Evolutionary conservation across 1,140 invertebrate species (phyloP).

Genomic region (Drosophila paulistorum): DNA sequence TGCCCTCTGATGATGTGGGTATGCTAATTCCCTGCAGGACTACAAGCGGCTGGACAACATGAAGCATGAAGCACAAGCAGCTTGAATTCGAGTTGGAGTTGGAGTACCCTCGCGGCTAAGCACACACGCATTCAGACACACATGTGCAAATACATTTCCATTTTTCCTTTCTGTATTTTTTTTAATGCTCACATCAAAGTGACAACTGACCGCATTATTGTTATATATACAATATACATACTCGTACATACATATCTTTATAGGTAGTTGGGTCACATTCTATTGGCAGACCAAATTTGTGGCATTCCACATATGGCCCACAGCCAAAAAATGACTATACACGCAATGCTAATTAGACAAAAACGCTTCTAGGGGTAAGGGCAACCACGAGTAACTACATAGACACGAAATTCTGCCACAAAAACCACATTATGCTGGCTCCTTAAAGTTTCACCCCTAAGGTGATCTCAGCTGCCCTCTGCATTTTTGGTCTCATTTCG

Average conservation of each 20-base stretch:
- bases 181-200: slow-evolving; percentile 54
- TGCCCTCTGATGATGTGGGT: slow-evolving; percentile 16
- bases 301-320: slow-evolving; percentile 49
- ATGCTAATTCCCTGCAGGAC: slow-evolving; percentile 76
- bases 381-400: slow-evolving; percentile 4
- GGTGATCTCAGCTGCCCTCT: slow-evolving; percentile 21
- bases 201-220: slow-evolving; percentile 72
- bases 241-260: slow-evolving; percentile 17
- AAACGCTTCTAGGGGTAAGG: slow-evolving; percentile 25
- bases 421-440: slow-evolving; percentile 76
- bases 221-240: slow-evolving; percentile 20
- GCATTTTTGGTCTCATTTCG: slow-evolving; percentile 11
- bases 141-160: no score
- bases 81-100: slow-evolving; percentile 14
- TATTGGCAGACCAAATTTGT: slow-evolving; percentile 43
- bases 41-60: slow-evolving; percentile 37
- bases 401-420: slow-evolving; percentile 69
- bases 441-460: slow-evolving; percentile 32
- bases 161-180: slow-evolving; percentile 15
- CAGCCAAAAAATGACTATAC: slow-evolving; percentile 64
- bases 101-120: slow-evolving; percentile 60
- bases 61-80: slow-evolving; percentile 3
- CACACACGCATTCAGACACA: slow-evolving; percentile 44
- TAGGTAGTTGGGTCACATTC: not conserved
- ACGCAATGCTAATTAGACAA: slow-evolving; percentile 71